Evolutionary conservation across 2,113 vertebrate species (phyloP).

Genomic region (Neodontobutis hainanensis): DNA sequence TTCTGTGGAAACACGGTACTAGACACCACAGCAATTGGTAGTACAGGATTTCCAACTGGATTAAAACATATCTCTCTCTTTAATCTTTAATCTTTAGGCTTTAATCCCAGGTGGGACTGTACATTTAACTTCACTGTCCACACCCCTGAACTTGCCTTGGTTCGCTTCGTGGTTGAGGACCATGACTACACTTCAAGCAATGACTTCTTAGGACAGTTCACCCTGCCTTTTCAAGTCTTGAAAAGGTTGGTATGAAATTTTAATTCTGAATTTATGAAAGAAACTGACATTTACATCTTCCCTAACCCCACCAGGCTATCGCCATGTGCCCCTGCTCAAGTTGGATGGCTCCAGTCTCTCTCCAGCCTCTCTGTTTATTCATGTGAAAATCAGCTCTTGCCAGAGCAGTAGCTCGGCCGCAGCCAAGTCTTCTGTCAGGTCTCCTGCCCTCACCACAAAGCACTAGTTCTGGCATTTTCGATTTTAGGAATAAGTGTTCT

Average conservation of each 20-base stretch:
- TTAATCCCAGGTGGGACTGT: constrained; percentile 89
- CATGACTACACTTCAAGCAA: constrained; percentile 88
- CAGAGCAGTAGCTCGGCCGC: constrained; percentile 42
- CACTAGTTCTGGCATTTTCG: not conserved
- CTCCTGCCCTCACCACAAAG: constrained; percentile 16
- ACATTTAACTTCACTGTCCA: constrained; percentile 86
- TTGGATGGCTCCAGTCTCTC: constrained; percentile 85
- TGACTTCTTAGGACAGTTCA: constrained; percentile 93
- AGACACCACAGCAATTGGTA: too few relatives aligned
- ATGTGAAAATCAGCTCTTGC: constrained; percentile 70
- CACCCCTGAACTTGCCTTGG: constrained; percentile 86
- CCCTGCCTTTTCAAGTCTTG: constrained; percentile 86
- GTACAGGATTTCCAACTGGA: too few relatives aligned
- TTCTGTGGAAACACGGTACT: too few relatives aligned
- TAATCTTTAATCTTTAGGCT: constrained; percentile 96
- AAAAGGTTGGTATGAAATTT: constrained; percentile 77
- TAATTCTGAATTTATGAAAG: not conserved
- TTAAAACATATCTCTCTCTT: not conserved
- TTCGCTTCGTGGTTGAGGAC: constrained; percentile 93
- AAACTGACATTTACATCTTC: not conserved
- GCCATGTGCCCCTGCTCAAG: constrained; percentile 89
- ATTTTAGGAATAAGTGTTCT: too few relatives aligned
- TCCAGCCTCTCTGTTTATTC: constrained; percentile 89
- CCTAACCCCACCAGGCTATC: constrained; percentile 80
- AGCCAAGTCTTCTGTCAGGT: constrained; percentile 7